These are phyloP conservation scores for Drosophila micromelanica DNA, from an alignment of 1,140 invertebrate genomes.

Conservation along the genomic window DNA sequence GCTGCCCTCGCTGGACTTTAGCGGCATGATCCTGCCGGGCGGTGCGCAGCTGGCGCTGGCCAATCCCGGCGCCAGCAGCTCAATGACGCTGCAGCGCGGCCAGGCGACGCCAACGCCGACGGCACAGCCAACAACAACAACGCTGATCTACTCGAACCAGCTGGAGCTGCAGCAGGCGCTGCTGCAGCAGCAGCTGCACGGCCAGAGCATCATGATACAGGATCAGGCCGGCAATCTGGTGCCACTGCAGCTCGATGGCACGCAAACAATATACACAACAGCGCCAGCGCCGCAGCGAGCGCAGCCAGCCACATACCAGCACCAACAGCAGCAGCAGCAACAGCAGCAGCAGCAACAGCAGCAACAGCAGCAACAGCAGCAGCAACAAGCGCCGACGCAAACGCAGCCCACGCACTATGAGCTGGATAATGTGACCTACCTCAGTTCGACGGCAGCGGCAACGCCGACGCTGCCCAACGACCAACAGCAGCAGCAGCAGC, in stretches of 20 bases:
- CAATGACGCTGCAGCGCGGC: slow-evolving; percentile 62
- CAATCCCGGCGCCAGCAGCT: slow-evolving; percentile 71
- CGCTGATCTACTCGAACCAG: slow-evolving; percentile 80
- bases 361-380: slow-evolving; percentile 54
- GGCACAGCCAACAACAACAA: slow-evolving; percentile 60
- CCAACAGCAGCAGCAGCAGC: slow-evolving; percentile 53
- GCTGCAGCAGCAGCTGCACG: slow-evolving; percentile 76
- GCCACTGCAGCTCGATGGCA: slow-evolving; percentile 72
- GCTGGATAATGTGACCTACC: slow-evolving; percentile 77
- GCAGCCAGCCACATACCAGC: slow-evolving; percentile 61
- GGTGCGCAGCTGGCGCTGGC: slow-evolving; percentile 75
- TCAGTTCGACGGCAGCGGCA: slow-evolving; percentile 69
- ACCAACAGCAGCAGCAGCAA: slow-evolving; percentile 51
- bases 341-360: slow-evolving; percentile 58
- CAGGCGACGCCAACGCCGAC: slow-evolving; percentile 53
- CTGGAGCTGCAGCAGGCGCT: slow-evolving; percentile 78
- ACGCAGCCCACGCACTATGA: slow-evolving; percentile 72
- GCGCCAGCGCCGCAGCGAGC: slow-evolving; percentile 57
- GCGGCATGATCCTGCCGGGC: slow-evolving; percentile 79
- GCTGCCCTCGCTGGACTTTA: slow-evolving; percentile 75
- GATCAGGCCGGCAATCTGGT: slow-evolving; percentile 80
- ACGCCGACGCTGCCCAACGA: slow-evolving; percentile 55
- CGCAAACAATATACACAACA: slow-evolving; percentile 79
- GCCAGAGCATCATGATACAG: slow-evolving; percentile 82
- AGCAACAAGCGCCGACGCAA: slow-evolving; percentile 48